Conservation (phyloP, 2,888 invertebrate genomes). For the Thysanoteuthis rhombus region DNA sequence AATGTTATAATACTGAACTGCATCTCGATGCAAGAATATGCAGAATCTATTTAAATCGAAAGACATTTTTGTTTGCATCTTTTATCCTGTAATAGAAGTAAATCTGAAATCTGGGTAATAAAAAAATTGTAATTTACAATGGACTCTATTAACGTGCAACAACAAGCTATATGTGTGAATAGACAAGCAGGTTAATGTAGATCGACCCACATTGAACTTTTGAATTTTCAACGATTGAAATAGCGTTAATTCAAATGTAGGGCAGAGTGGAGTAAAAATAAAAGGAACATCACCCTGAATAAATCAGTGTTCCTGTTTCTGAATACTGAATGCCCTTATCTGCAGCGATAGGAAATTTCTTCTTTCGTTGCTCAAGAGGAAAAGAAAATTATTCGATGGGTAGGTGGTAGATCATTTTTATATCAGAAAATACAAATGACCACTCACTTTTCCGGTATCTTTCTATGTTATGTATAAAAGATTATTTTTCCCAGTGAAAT, state of each 20-base stretch:
- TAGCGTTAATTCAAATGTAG: background rate
- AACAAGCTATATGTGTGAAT: background rate
- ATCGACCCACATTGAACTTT: background rate
- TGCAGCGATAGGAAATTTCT: background rate
- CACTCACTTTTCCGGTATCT: background rate
- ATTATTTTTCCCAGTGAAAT: background rate
- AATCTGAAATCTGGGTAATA: too few relatives aligned
- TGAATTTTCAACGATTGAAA: background rate
- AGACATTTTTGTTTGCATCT: too few relatives aligned
- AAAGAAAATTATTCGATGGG: background rate
- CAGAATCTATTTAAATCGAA: too few relatives aligned
- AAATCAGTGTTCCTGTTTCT: background rate
- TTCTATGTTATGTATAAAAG: background rate
- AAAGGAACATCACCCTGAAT: background rate
- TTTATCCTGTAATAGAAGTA: too few relatives aligned
- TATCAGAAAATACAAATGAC: background rate
- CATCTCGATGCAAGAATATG: too few relatives aligned
- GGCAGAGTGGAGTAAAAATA: background rate
- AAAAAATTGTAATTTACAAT: too few relatives aligned
- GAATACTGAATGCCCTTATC: background rate
- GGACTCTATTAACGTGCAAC: rapidly evolving
- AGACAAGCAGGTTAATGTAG: background rate
- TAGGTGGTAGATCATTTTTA: background rate
- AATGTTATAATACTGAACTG: too few relatives aligned
- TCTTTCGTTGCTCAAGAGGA: background rate